Evolutionary conservation across 1,140 invertebrate species (phyloP).

Genomic region (Lucilia sericata): DNA sequence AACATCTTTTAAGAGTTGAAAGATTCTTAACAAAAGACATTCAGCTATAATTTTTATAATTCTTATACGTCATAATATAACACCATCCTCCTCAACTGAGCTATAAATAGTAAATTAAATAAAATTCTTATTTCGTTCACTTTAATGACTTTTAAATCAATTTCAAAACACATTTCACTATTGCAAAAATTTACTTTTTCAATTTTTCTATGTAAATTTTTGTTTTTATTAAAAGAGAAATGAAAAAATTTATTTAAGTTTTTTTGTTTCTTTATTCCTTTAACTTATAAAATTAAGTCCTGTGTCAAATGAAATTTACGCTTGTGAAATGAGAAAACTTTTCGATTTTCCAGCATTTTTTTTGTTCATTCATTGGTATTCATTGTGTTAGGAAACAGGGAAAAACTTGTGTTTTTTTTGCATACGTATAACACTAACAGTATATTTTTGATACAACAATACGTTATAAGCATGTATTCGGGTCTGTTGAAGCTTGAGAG

Average conservation of each 20-base stretch:
- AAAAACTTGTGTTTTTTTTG: slow-evolving; percentile 29
- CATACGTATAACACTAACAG: background rate
- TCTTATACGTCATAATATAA: too few species aligned
- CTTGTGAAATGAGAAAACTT: slow-evolving; percentile 58
- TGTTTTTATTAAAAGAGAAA: background rate
- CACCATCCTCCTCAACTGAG: background rate
- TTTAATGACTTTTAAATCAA: slow-evolving; percentile 20
- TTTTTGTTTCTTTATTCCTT: slow-evolving; percentile 18
- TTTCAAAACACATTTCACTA: background rate
- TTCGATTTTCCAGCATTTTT: slow-evolving; percentile 30
- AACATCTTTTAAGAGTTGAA: too few species aligned
- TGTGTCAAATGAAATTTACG: slow-evolving; percentile 49
- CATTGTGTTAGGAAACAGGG: background rate
- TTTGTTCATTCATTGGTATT: background rate
- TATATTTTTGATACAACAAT: background rate
- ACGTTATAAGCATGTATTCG: background rate
- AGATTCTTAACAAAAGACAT: too few species aligned
- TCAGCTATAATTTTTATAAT: too few species aligned
- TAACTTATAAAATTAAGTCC: slow-evolving; percentile 41
- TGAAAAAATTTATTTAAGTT: background rate
- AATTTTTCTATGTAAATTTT: slow-evolving; percentile 27
- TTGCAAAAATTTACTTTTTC: background rate
- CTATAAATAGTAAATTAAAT: background rate
- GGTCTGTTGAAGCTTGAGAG: background rate
- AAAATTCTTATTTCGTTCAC: background rate